A percentile compares a stretch with the other conserved stretches of the same genome.
Conservation (phyloP, 2,113 vertebrate species). For the Coracopsis vasa region DNA sequence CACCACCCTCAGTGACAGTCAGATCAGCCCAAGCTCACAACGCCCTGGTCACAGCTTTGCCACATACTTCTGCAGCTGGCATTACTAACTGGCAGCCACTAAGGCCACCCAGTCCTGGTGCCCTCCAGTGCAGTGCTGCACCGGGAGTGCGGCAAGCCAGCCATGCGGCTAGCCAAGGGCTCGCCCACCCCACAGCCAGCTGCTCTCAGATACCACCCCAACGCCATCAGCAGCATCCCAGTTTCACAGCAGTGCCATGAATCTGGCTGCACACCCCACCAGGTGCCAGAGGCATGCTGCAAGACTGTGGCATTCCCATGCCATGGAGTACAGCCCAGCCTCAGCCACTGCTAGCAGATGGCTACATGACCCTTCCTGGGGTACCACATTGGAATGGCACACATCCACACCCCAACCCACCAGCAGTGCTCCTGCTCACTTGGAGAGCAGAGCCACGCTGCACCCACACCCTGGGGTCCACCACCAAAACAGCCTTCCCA, state of each 20-base stretch:
- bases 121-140: background rate
- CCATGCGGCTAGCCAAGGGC: accelerated
- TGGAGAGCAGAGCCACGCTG: background rate
- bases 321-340: background rate
- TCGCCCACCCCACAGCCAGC: accelerated
- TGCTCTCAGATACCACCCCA: background rate
- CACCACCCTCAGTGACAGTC: accelerated
- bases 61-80: accelerated
- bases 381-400: background rate
- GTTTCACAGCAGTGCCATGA: background rate
- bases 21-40: accelerated
- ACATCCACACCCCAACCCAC: background rate
- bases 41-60: background rate
- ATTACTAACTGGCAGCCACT: background rate
- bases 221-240: background rate
- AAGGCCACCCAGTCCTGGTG: background rate
- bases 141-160: background rate
- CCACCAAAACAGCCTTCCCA: background rate
- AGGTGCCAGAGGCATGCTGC: background rate
- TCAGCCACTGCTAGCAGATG: background rate
- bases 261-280: accelerated
- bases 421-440: accelerated
- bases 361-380: accelerated
- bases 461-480: background rate
- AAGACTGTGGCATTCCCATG: accelerated